Conservation (phyloP, 2,113 vertebrate genomes). For the Struthio camelus region DNA sequence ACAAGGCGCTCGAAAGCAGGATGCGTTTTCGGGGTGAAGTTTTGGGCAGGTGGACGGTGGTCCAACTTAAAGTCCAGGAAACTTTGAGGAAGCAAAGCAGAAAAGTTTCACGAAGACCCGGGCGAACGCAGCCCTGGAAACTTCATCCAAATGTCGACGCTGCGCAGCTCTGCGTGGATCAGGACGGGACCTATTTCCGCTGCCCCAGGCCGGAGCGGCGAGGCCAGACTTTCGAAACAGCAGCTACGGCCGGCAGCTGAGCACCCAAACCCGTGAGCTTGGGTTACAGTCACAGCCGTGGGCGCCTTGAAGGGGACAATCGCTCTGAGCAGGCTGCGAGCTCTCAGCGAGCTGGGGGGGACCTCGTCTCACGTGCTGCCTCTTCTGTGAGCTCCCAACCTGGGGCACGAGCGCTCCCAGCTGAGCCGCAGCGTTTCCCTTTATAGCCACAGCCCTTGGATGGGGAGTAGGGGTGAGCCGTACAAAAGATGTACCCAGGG, state of each 20-base stretch:
- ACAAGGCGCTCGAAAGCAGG: rapidly evolving
- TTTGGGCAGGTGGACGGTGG: background rate
- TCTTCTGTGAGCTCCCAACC: background rate
- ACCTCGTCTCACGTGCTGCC: background rate
- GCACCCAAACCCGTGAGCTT: background rate
- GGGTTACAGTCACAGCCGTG: background rate
- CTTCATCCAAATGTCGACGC: background rate
- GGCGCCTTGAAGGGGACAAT: background rate
- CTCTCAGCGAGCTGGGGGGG: background rate
- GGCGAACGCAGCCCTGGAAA: background rate
- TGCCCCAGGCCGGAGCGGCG: background rate
- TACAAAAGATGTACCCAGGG: background rate
- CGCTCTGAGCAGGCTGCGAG: rapidly evolving
- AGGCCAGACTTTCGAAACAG: conserved; percentile 10
- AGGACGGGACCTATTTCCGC: background rate
- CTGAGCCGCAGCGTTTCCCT: background rate
- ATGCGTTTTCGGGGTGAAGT: background rate
- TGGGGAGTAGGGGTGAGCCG: rapidly evolving
- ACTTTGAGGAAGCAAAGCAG: background rate
- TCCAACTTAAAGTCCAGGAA: too few relatives aligned
- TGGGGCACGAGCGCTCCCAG: rapidly evolving
- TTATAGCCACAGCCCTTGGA: rapidly evolving
- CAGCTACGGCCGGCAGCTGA: background rate
- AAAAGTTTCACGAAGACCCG: background rate
- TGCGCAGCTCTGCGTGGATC: background rate